These are phyloP conservation scores for Podarcis lilfordi DNA, from an alignment of 2,797 vertebrate species.

Conservation along the genomic window DNA sequence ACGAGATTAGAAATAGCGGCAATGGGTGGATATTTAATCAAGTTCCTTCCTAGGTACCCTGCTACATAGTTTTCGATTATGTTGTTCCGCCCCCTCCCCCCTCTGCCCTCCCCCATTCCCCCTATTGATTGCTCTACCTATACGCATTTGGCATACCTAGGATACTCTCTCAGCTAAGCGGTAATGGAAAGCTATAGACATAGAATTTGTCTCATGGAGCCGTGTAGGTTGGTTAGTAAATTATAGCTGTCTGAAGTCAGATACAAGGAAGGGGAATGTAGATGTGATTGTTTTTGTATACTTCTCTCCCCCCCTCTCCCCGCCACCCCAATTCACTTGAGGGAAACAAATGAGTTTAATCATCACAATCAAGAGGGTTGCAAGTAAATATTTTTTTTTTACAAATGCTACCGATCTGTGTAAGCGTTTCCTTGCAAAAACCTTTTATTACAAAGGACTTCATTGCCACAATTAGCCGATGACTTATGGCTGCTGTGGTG, in stretches of 20 bases:
- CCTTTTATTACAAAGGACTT: slow-evolving; percentile 58
- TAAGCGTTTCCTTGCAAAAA: slow-evolving; percentile 52
- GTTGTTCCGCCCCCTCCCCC: slow-evolving; percentile 63
- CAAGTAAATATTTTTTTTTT: background rate
- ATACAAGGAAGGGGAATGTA: slow-evolving; percentile 58
- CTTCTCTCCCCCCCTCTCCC: background rate
- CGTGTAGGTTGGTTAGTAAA: slow-evolving; percentile 74
- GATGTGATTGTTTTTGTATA: slow-evolving; percentile 52
- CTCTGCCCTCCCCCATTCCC: background rate
- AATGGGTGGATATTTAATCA: slow-evolving; percentile 52
- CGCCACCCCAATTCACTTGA: slow-evolving; percentile 19
- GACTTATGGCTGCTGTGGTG: slow-evolving; percentile 29
- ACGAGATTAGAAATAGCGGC: slow-evolving; percentile 49
- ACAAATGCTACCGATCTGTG: slow-evolving; percentile 46
- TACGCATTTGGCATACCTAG: slow-evolving; percentile 57
- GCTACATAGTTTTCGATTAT: slow-evolving; percentile 61
- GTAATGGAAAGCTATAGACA: slow-evolving; percentile 69
- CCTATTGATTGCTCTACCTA: slow-evolving; percentile 71
- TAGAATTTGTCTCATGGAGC: slow-evolving; percentile 61
- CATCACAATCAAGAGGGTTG: slow-evolving; percentile 14
- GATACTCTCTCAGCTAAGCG: slow-evolving; percentile 64
- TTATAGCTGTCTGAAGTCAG: slow-evolving; percentile 63
- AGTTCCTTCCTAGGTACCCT: slow-evolving; percentile 47
- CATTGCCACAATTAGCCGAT: slow-evolving; percentile 54
- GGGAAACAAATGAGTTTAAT: background rate